Evolutionary conservation across 2,113 vertebrate genomes (phyloP).

Genomic region (Pterocles burchelli): DNA sequence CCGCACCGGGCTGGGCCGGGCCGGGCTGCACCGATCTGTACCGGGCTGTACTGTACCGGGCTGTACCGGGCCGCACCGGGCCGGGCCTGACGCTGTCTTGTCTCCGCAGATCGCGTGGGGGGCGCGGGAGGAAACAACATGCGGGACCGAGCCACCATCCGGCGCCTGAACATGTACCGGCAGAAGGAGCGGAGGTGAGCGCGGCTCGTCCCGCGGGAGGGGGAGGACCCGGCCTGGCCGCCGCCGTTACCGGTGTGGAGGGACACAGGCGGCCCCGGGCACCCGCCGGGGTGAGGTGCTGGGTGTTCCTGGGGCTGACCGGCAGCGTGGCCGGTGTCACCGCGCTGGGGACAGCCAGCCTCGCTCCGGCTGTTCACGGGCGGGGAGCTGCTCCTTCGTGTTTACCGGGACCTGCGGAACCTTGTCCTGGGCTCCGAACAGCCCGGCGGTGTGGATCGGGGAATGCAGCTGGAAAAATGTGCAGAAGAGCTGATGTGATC

Average conservation of each 20-base stretch:
- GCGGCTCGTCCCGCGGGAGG: not conserved
- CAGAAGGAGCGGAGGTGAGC: constrained; percentile 93
- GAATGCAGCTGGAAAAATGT: accelerated
- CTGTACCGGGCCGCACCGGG: too few relatives aligned
- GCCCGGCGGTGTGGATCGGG: accelerated
- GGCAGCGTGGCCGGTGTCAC: not conserved
- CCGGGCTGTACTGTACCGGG: too few relatives aligned
- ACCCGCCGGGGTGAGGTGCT: too few relatives aligned
- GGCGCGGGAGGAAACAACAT: constrained; percentile 89
- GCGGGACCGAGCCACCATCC: constrained; percentile 94
- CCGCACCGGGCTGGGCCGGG: accelerated
- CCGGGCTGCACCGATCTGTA: too few relatives aligned
- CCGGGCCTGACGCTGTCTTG: not conserved
- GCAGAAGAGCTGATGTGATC: accelerated
- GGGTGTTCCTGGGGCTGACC: not conserved
- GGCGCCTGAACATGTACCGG: constrained; percentile 97
- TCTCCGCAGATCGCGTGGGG: constrained; percentile 84
- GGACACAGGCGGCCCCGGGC: not conserved
- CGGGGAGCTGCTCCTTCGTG: accelerated
- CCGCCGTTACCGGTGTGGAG: not conserved
- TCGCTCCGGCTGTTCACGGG: accelerated
- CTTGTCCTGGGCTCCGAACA: accelerated
- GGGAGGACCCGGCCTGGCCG: not conserved
- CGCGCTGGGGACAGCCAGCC: accelerated
- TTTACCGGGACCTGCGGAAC: accelerated